Evolutionary conservation across 2,113 vertebrate species (phyloP).

Genomic region (Mirza zaza): DNA sequence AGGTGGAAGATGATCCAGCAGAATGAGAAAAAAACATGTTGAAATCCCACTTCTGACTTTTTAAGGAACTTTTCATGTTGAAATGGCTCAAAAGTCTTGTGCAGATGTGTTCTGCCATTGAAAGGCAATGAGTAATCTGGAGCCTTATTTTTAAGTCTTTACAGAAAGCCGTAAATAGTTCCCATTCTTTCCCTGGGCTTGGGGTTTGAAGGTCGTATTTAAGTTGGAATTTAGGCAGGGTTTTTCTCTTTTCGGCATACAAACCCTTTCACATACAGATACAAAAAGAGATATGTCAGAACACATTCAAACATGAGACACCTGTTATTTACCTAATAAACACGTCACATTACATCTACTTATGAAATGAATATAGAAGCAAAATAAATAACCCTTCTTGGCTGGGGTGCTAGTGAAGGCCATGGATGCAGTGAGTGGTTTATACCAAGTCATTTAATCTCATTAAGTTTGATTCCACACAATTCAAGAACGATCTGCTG

Average conservation of each 20-base stretch:
- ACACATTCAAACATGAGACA: neutral
- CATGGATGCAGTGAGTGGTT: neutral
- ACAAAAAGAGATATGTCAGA: neutral
- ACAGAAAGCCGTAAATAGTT: neutral
- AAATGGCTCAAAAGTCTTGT: neutral
- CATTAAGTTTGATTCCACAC: neutral
- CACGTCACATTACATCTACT: neutral
- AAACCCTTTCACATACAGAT: neutral
- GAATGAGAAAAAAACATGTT: neutral
- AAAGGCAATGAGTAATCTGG: neutral
- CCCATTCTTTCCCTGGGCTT: neutral
- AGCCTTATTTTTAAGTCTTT: neutral
- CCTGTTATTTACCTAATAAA: conserved; percentile 33
- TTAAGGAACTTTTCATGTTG: neutral
- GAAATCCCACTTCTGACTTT: neutral
- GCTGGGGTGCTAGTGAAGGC: neutral
- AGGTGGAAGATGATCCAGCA: neutral
- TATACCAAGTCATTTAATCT: neutral
- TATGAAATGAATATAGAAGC: neutral
- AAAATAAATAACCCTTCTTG: neutral
- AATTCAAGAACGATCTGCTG: neutral
- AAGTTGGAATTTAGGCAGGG: conserved; percentile 9
- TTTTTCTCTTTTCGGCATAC: neutral
- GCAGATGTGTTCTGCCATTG: neutral
- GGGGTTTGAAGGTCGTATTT: neutral